Evolutionary conservation across 2,888 invertebrate genomes (phyloP), one percentile per base, ranked within the genome.

Genomic region (Noctuana brunneofusca): DNA sequence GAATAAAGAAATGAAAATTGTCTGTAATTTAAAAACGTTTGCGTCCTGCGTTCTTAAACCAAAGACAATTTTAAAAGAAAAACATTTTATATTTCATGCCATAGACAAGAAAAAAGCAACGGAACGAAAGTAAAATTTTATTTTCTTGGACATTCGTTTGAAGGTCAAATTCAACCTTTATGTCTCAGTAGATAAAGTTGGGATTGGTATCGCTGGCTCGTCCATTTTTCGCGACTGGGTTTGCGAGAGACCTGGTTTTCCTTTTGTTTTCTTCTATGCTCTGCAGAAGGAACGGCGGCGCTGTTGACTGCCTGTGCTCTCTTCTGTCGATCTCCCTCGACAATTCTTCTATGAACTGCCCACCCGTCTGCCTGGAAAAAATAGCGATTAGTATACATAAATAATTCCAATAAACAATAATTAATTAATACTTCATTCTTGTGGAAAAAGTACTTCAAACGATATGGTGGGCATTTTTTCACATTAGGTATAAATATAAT

Each of bases 351-450:
- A 87, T 84, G 75, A 88, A 84, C 82, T 87, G 83, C 88, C 89
- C 89, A 73, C 87, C 88, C 82, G 87, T 83, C 86, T 88, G 89
- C 82, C 89, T 88, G 83, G 77, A 87, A 70, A 68, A 87, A 83
- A 70, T 76, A 22, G 22, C n/a, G 48, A 57, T 64, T 64, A 65
- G 41, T 64, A 59, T 56, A 41, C 53, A 24, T 50, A 8, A 38
- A 52, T 22, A 41, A 27, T 27, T 49, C 16, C 16, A 30, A 18
- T 16, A 16, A 41, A 41, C 41, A 30, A 11, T 30, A 8, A 30
- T 30, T 3, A 38, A 12, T n/a, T 6, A 14, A 38, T 38, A 38
- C n/a, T n/a, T n/a, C n/a, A n/a, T n/a, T n/a, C n/a, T n/a, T n/a
- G n/a, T n/a, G n/a, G n/a, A n/a, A n/a, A n/a, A n/a, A n/a, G n/a